These are phyloP conservation scores for Sebastes umbrosus DNA, from an alignment of 2,797 vertebrate genomes.

Conservation along the genomic window DNA sequence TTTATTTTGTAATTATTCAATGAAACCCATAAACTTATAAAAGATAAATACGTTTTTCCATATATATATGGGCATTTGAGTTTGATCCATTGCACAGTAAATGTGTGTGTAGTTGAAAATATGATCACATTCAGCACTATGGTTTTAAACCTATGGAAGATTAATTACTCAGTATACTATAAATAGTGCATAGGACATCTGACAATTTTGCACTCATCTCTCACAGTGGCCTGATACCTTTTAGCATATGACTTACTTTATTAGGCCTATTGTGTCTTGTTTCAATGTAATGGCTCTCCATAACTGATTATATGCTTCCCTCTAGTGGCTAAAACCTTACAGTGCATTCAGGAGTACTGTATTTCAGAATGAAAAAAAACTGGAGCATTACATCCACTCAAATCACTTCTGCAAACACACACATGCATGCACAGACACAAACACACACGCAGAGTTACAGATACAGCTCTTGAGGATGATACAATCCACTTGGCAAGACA, in stretches of 20 bases:
- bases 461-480: background rate
- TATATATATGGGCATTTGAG: background rate
- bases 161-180: background rate
- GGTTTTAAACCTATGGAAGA: background rate
- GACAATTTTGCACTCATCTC: background rate
- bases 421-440: background rate
- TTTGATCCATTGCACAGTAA: background rate
- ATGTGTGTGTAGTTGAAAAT: background rate
- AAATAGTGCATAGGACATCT: background rate
- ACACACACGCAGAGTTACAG: background rate
- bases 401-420: background rate
- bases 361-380: background rate
- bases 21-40: background rate
- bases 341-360: background rate
- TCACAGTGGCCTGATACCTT: background rate
- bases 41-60: background rate
- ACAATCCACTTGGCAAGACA: background rate
- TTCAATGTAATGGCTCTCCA: background rate
- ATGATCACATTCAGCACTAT: background rate
- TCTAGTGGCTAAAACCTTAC: conserved; percentile 52
- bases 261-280: background rate
- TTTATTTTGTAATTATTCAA: background rate
- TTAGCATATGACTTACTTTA: background rate
- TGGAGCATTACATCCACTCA: background rate
- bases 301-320: conserved; percentile 45